Percentiles rank a stretch among this genome's conserved stretches.
Conservation (phyloP, 1,140 invertebrate species). For the Triops cancriformis region DNA sequence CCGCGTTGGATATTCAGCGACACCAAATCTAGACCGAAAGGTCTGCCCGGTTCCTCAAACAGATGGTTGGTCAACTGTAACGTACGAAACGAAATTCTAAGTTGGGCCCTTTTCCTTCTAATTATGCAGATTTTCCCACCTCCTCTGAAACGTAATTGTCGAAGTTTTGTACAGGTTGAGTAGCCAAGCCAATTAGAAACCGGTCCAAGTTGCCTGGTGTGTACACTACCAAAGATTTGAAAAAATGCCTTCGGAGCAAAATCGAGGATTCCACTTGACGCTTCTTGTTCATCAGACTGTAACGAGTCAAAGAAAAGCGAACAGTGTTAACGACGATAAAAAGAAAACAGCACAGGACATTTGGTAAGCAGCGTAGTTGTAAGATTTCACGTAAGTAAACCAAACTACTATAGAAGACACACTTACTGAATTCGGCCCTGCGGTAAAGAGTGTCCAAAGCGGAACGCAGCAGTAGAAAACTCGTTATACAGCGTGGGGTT, state of each 20-base stretch:
- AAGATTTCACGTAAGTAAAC: neutral
- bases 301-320: neutral
- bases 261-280: conserved; percentile 20
- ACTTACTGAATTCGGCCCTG: conserved; percentile 66
- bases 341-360: neutral
- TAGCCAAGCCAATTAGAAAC: conserved; percentile 32
- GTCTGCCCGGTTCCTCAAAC: conserved; percentile 39
- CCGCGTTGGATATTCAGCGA: conserved; percentile 44
- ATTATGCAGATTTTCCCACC: conserved; percentile 21
- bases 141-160: conserved; percentile 31
- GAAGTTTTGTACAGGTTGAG: conserved; percentile 27
- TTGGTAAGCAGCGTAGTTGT: neutral
- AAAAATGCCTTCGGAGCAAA: conserved; percentile 25
- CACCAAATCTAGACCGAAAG: conserved; percentile 42
- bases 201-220: conserved; percentile 32
- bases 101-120: neutral
- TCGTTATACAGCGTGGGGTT: conserved; percentile 73
- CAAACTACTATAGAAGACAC: neutral
- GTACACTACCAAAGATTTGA: conserved; percentile 25
- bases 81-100: neutral
- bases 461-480: conserved; percentile 75
- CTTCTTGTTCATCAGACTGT: conserved; percentile 21
- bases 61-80: conserved; percentile 40
- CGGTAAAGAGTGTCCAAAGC: conserved; percentile 78
- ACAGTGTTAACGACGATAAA: neutral